Evolutionary conservation across 2,888 invertebrate genomes (phyloP), one percentile per base, ranked within the genome.

Genomic region (Epistrophe grossulariae): DNA sequence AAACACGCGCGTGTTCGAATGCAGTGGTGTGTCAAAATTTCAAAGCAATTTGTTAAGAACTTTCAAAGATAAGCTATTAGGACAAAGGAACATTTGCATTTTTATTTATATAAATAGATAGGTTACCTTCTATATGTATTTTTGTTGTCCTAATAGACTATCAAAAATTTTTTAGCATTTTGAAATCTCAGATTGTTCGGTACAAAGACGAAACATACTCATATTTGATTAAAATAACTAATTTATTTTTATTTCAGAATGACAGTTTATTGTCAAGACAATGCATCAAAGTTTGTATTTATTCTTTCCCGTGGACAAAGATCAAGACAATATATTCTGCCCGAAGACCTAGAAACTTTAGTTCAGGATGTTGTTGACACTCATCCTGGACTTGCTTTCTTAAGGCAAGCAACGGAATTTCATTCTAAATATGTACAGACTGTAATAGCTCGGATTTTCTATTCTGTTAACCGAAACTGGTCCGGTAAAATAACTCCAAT

Each of bases 371-470:
- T 99, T n/a, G 98, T 99, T 55, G 99, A 99, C 93, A 98, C 98
- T 10, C 99, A 99, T 94, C 99, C 99, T 1, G 99, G 99, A 62
- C 95, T 99, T 89, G 97, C 97, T 88, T 99, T 99, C 94, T 95
- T 99, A 80, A 98, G 98, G 93, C 98, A 99, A 93, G 99, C 99
- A 81, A 97, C 97, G 1, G 99, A 99, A 94, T 99, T 99, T 94
- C 99, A 99, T 94, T 98, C 98, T 87, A 96, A 99, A 94, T 99
- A 99, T 93, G 97, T 99, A 90, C 98, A 99, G 93, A 99, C 99
- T 92, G 99, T 99, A 91, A 98, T 99, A 92, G 98, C 99, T 89
- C 95, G 99, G 93, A 99, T 99, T 94, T 99, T 97, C 94, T 99
- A 99, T 94, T 97, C 97, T 93, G 98, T 99, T 74, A 99, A 99